phyloP scores from a whole-genome alignment of 2,113 vertebrate species.

The Engraulis encrasicolus region DNA sequence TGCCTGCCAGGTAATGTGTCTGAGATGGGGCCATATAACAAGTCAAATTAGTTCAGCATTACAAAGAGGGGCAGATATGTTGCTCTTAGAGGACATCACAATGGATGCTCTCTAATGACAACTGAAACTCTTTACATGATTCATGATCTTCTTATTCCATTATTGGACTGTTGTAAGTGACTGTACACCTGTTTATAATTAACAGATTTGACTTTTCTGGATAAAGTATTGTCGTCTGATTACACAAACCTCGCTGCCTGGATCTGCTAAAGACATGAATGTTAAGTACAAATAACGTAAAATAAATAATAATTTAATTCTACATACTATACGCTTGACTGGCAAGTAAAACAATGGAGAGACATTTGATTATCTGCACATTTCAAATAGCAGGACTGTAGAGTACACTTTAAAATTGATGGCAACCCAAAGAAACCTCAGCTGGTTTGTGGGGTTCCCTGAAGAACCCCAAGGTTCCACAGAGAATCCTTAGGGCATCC shows the following conservation, averaged over 20 bases:
- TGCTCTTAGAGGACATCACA: neutral
- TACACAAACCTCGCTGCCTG: conserved; percentile 40
- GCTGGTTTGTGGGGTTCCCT: too few species aligned
- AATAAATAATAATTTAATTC: neutral
- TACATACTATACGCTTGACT: neutral
- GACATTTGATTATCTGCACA: neutral
- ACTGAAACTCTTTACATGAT: neutral
- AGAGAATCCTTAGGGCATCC: too few species aligned
- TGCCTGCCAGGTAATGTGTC: conserved; percentile 94
- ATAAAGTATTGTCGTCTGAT: neutral
- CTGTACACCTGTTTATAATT: neutral
- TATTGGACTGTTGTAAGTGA: neutral
- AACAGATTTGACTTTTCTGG: neutral
- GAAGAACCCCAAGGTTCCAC: too few species aligned
- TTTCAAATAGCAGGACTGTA: neutral
- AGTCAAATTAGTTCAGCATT: too few species aligned
- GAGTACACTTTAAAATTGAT: too few species aligned
- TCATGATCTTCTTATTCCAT: neutral
- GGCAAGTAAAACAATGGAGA: conserved; percentile 21
- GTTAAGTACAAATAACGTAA: conserved; percentile 43
- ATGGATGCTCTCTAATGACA: neutral
- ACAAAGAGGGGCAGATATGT: neutral
- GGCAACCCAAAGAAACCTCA: too few species aligned
- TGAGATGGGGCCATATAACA: conserved; percentile 56
- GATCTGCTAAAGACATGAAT: neutral